Conservation (phyloP, 1,140 invertebrate species). For the Elysia chlorotica region DNA sequence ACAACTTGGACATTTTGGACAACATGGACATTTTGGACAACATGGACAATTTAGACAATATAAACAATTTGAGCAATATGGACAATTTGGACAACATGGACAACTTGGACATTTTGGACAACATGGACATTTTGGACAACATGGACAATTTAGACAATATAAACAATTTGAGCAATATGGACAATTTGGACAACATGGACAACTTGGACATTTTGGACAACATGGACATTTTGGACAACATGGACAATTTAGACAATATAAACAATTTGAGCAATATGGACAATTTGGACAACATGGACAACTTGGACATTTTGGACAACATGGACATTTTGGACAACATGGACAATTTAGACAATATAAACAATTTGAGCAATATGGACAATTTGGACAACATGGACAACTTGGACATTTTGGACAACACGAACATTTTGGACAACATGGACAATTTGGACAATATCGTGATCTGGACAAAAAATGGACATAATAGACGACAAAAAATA, state of each 20-base stretch:
- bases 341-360: neutral
- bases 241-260: neutral
- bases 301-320: neutral
- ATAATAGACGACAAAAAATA: neutral
- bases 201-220: neutral
- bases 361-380: neutral
- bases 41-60: neutral
- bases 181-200: neutral
- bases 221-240: neutral
- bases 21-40: too few species aligned
- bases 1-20: neutral
- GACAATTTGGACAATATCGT: neutral
- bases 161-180: neutral
- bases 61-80: neutral
- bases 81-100: neutral
- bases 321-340: neutral
- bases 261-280: neutral
- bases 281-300: neutral
- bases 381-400: neutral
- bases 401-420: neutral
- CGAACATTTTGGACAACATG: neutral
- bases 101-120: neutral
- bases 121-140: too few species aligned
- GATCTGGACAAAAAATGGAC: neutral
- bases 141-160: neutral